phyloP scores from a whole-genome alignment of 2,888 invertebrate species.

The Anticlea derivata region DNA sequence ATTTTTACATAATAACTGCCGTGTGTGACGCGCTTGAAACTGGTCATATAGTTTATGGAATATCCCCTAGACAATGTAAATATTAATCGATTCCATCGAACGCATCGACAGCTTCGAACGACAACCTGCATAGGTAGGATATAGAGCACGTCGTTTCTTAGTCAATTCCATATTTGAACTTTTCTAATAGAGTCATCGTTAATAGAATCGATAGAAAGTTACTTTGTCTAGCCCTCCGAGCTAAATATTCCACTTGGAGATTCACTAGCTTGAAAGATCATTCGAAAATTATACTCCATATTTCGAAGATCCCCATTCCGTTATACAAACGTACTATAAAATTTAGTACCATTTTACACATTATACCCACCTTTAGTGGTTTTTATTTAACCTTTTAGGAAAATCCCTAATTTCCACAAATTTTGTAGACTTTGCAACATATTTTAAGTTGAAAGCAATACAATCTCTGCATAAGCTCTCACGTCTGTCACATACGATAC shows the following conservation, averaged over 20 bases:
- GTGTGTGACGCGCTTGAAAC: too few species aligned
- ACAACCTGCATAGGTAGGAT: too few species aligned
- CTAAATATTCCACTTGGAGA: conserved; percentile 14
- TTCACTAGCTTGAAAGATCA: conserved; percentile 8
- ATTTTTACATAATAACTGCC: too few species aligned
- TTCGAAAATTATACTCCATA: conserved; percentile 1
- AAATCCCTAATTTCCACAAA: neutral
- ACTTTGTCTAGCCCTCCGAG: too few species aligned
- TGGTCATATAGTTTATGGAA: too few species aligned
- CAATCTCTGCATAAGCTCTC: neutral
- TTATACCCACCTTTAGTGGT: conserved; percentile 2
- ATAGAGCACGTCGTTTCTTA: too few species aligned
- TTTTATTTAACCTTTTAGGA: neutral
- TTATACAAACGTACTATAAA: conserved; percentile 9
- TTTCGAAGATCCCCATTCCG: conserved; percentile 1
- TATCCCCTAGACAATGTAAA: too few species aligned
- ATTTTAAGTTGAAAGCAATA: neutral
- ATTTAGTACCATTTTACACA: conserved; percentile 5
- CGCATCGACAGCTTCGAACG: too few species aligned
- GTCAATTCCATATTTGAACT: too few species aligned
- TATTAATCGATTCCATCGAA: too few species aligned
- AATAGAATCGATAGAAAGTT: too few species aligned
- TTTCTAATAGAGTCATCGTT: too few species aligned
- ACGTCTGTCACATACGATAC: neutral
- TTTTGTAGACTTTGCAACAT: conserved; percentile 6